Conservation (phyloP, 1,140 invertebrate species). For the Cotesia vestalis region DNA sequence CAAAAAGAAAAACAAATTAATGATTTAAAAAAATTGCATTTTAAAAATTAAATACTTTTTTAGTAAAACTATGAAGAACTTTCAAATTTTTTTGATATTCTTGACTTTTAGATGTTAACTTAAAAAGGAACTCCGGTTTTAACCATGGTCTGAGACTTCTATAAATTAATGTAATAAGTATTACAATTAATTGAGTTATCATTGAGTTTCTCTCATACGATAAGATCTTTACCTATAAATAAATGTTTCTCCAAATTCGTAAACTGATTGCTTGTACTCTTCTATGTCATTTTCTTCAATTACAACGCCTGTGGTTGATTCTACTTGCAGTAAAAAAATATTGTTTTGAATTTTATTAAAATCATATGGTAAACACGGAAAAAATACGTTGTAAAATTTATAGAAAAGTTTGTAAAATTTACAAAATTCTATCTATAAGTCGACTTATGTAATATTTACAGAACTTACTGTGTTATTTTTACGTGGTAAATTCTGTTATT, state of each 20-base stretch:
- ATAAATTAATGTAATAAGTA: background rate
- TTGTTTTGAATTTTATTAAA: slow-evolving; percentile 24
- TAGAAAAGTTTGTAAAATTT: no score
- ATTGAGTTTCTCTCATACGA: background rate
- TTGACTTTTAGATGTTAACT: slow-evolving; percentile 40
- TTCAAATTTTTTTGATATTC: slow-evolving; percentile 31
- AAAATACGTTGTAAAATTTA: no score
- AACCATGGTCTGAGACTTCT: slow-evolving; percentile 40
- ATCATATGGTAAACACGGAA: no score
- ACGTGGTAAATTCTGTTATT: no score
- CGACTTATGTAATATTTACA: no score
- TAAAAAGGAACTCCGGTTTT: slow-evolving; percentile 34
- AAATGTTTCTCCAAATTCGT: slow-evolving; percentile 38
- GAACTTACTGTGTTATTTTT: no score
- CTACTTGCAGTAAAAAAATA: slow-evolving; percentile 27
- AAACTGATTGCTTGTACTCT: slow-evolving; percentile 48
- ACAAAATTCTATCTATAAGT: no score
- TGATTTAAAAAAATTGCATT: background rate
- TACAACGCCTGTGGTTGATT: slow-evolving; percentile 48
- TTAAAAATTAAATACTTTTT: slow-evolving; percentile 27
- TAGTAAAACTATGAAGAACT: slow-evolving; percentile 39
- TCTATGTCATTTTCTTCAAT: slow-evolving; percentile 37
- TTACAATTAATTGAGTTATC: background rate
- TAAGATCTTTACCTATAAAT: slow-evolving; percentile 36
- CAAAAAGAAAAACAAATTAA: background rate